These are phyloP conservation scores for Embiotoca jacksoni DNA, from an alignment of 2,113 vertebrate genomes.

Conservation along the genomic window DNA sequence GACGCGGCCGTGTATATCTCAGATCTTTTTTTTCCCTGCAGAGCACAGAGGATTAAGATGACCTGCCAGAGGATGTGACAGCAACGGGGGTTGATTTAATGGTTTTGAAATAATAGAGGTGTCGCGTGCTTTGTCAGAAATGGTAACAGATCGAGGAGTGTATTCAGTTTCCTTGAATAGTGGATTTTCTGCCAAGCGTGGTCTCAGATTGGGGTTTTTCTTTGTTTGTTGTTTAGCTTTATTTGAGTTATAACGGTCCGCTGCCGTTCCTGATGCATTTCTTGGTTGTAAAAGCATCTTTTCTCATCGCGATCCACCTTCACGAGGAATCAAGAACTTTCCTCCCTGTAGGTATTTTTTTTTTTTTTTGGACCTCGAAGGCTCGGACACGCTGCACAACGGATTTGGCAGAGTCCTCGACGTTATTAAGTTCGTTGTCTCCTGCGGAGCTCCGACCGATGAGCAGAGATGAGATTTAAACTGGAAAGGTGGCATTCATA, in stretches of 20 bases:
- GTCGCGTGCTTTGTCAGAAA: not conserved
- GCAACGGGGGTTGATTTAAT: not conserved
- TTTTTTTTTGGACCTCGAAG: not conserved
- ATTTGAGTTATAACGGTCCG: not conserved
- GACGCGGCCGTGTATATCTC: not conserved
- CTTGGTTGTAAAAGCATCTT: not conserved
- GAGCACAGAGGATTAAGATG: not conserved
- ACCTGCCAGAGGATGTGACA: not conserved
- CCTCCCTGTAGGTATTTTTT: not conserved
- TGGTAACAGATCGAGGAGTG: not conserved
- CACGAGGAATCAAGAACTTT: not conserved
- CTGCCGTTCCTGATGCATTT: not conserved
- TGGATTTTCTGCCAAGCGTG: too few relatives aligned
- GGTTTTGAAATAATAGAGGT: not conserved
- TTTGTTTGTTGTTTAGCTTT: not conserved
- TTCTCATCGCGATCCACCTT: not conserved
- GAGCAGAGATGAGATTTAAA: constrained; percentile 21
- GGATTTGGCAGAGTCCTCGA: constrained; percentile 9
- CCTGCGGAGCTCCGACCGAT: constrained; percentile 33
- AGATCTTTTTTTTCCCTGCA: not conserved
- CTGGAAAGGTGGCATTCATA: not conserved
- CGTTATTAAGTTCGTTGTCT: constrained; percentile 28
- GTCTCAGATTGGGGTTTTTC: not conserved
- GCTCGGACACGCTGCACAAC: not conserved
- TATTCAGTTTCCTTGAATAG: not conserved